phyloP scores from a whole-genome alignment of 1,140 invertebrate genomes.

The Spodoptera frugiperda region DNA sequence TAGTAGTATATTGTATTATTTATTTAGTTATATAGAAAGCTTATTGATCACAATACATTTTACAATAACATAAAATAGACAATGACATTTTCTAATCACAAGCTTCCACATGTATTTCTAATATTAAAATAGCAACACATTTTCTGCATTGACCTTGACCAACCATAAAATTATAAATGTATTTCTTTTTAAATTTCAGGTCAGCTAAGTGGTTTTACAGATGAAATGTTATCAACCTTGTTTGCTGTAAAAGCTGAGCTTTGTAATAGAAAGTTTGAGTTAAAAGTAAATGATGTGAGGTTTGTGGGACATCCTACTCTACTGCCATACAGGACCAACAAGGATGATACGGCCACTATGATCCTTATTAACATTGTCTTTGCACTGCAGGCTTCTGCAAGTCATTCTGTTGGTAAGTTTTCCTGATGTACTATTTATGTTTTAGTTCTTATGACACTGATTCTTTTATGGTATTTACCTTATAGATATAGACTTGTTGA shows the following conservation, averaged over 20 bases:
- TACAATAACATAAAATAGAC: no score
- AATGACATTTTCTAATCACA: no score
- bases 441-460: no score
- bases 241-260: constrained; percentile 96
- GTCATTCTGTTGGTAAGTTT: constrained; percentile 92
- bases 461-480: no score
- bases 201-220: constrained; percentile 91
- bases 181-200: constrained; percentile 64
- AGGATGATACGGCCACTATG: constrained; percentile 89
- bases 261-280: constrained; percentile 96
- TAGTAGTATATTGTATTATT: no score
- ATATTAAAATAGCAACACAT: no score
- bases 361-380: constrained; percentile 97
- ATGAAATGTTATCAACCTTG: constrained; percentile 95
- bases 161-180: no score
- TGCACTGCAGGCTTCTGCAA: constrained; percentile 95
- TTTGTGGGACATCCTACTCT: constrained; percentile 97
- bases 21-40: no score
- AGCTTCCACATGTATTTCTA: no score
- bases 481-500: no score
- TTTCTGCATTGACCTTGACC: no score
- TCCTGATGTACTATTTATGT: not conserved
- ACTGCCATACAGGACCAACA: constrained; percentile 88
- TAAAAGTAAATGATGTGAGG: constrained; percentile 97
- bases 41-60: no score